Percentiles rank a stretch among this genome's conserved stretches.
Evolutionary conservation across 2,113 vertebrate species (phyloP).

Genomic region (Spilogale gracilis): DNA sequence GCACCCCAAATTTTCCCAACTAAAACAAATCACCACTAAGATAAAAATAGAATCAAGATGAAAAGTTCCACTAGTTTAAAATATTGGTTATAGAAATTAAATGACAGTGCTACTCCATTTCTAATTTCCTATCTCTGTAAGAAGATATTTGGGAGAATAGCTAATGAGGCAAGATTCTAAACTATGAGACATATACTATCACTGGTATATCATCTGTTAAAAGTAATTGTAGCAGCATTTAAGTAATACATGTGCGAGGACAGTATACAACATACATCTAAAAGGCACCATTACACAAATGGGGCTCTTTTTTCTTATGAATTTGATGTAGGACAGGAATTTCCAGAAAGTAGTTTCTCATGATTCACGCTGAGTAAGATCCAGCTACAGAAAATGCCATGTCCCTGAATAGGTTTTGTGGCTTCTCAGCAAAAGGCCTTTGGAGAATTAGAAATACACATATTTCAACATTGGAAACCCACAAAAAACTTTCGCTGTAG

Average conservation of each 20-base stretch:
- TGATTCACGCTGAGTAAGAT: neutral
- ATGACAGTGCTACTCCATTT: neutral
- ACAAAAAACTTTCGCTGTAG: neutral
- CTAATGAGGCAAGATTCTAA: neutral
- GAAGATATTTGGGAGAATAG: neutral
- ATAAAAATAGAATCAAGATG: slow-evolving; percentile 28
- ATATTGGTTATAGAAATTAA: slow-evolving; percentile 12
- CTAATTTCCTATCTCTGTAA: neutral
- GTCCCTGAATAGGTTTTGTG: slow-evolving; percentile 20
- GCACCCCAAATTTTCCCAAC: neutral
- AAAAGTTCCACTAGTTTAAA: neutral
- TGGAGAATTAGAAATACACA: neutral
- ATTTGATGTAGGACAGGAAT: neutral
- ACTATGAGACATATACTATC: neutral
- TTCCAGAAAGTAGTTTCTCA: slow-evolving; percentile 14
- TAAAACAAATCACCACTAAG: neutral
- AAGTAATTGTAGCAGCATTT: neutral
- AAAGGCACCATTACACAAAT: slow-evolving; percentile 22
- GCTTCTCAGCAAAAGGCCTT: slow-evolving; percentile 8
- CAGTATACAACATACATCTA: neutral
- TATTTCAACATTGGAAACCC: neutral
- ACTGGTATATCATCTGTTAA: neutral
- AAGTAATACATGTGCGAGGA: neutral
- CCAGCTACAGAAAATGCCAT: neutral
- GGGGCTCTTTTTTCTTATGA: neutral